Percentiles rank a stretch among this genome's conserved stretches.
Conservation (phyloP, 2,113 vertebrate genomes). For the Serinus canaria region DNA sequence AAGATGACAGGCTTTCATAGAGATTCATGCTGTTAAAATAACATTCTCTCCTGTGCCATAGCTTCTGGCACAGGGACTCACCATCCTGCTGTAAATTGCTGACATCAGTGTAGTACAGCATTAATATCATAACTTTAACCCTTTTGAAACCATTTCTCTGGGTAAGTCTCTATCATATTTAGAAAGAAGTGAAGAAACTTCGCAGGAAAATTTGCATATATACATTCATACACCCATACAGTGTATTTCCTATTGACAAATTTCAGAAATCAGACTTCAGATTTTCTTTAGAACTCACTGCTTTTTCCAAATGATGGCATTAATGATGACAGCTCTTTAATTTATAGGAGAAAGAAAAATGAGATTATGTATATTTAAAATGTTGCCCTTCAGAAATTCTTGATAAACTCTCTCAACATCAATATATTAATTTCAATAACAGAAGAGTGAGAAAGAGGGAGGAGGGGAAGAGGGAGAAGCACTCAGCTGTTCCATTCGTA, state of each 20-base stretch:
- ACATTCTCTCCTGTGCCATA: background rate
- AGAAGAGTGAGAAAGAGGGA: background rate
- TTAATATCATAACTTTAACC: slow-evolving; percentile 29
- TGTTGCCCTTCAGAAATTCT: background rate
- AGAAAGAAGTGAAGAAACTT: background rate
- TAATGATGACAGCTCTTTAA: background rate
- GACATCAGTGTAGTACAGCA: slow-evolving; percentile 5
- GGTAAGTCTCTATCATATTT: background rate
- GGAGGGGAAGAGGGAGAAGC: background rate
- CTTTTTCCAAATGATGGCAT: background rate
- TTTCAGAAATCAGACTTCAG: background rate
- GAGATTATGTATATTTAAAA: background rate
- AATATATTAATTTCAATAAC: background rate
- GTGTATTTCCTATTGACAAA: background rate
- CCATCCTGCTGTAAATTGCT: slow-evolving; percentile 32
- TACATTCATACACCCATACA: background rate
- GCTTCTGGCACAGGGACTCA: slow-evolving; percentile 39
- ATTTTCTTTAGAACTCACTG: background rate
- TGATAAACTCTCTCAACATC: background rate
- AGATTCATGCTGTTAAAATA: slow-evolving; percentile 45
- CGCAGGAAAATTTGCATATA: background rate
- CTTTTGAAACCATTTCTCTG: background rate
- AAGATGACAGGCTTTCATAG: slow-evolving; percentile 67
- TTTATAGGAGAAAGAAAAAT: background rate
- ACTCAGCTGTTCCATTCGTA: background rate